phyloP scores from a whole-genome alignment of 2,113 vertebrate genomes.

The Indicator maculatus region DNA sequence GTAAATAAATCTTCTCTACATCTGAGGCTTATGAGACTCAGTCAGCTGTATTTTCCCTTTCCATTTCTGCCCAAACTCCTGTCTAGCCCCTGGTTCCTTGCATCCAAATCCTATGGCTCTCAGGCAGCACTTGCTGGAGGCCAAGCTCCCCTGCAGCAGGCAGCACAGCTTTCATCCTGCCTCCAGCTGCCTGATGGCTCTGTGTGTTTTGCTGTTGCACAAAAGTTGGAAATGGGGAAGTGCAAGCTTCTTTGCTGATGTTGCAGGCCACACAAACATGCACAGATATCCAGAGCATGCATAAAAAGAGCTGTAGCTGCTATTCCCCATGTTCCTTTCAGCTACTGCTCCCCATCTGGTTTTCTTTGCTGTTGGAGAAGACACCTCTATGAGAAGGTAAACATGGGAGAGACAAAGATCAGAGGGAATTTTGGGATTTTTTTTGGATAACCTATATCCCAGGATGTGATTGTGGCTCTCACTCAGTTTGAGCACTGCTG shows the following conservation, averaged over 20 bases:
- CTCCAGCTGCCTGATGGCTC: not conserved
- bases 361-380: not conserved
- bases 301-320: not conserved
- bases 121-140: not conserved
- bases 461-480: not conserved
- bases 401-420: not conserved
- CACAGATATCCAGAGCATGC: not conserved
- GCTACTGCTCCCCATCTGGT: not conserved
- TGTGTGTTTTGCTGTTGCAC: not conserved
- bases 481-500: not conserved
- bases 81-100: rapidly evolving
- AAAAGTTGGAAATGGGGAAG: not conserved
- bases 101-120: not conserved
- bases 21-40: not conserved
- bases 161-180: rapidly evolving
- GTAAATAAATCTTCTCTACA: not conserved
- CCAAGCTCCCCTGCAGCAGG: not conserved
- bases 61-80: not conserved
- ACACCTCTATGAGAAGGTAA: not conserved
- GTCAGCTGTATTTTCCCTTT: not conserved
- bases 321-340: not conserved
- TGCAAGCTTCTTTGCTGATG: not conserved
- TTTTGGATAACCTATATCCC: not conserved
- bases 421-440: not conserved
- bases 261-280: rapidly evolving